Percentiles rank a stretch among this genome's conserved stretches.
phyloP scores from a whole-genome alignment of 2,797 vertebrate species.

The Cirrhinus molitorella region DNA sequence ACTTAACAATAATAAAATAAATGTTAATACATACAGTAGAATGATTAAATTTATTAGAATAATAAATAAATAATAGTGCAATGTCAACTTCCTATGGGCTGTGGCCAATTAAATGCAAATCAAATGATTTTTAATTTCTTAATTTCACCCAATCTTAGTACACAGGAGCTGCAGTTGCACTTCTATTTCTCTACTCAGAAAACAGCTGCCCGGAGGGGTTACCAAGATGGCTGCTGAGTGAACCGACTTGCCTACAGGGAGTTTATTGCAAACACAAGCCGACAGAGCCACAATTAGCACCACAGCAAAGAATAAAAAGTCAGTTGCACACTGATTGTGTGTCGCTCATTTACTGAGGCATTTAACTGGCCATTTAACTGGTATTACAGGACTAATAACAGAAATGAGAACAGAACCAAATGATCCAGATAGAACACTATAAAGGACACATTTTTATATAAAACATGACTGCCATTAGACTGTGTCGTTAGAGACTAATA shows the following conservation, averaged over 20 bases:
- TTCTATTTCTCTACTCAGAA: not conserved
- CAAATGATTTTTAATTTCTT: not conserved
- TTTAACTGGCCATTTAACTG: conserved; percentile 33
- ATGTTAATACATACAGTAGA: not conserved
- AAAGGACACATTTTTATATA: conserved; percentile 42
- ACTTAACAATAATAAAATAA: not conserved
- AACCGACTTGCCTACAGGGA: not conserved
- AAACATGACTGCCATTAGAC: conserved; percentile 43
- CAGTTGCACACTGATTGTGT: not conserved
- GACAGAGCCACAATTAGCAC: conserved; percentile 17
- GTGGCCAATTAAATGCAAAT: not conserved
- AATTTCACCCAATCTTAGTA: not conserved
- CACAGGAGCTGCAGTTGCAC: not conserved
- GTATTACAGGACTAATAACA: conserved; percentile 39
- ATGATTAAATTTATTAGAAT: not conserved
- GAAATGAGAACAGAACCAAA: conserved; percentile 39
- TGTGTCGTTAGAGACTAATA: conserved; percentile 22
- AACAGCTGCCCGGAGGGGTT: conserved; percentile 9
- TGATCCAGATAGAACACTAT: conserved; percentile 18
- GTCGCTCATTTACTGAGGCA: conserved; percentile 14
- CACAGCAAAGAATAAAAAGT: not conserved
- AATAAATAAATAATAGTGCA: not conserved
- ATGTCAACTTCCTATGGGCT: not conserved
- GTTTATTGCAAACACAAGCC: conserved; percentile 14
- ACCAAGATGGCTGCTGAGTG: not conserved